phyloP scores from a whole-genome alignment of 2,888 invertebrate genomes.

The Teinopalpus imperialis region DNA sequence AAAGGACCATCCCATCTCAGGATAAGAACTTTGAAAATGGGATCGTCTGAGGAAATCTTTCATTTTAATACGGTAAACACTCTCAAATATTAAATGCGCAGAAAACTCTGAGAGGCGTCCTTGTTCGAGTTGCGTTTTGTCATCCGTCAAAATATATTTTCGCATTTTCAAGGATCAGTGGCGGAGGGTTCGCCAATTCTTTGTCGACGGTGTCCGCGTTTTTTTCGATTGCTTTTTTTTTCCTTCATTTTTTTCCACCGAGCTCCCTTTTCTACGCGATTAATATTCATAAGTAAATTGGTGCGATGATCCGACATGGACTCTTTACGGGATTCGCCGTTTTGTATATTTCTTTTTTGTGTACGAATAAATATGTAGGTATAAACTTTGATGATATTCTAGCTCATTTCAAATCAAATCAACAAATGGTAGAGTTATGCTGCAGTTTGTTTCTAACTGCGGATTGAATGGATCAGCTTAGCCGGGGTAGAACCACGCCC shows the following conservation, averaged over 20 bases:
- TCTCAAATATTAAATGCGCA: slow-evolving; percentile 70
- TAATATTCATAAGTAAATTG: slow-evolving; percentile 81
- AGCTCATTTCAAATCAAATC: too few relatives aligned
- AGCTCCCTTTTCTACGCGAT: slow-evolving; percentile 53
- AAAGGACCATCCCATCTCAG: slow-evolving; percentile 1
- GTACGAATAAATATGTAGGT: slow-evolving; percentile 11
- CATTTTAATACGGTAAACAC: slow-evolving; percentile 45
- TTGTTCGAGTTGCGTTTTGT: slow-evolving; percentile 59
- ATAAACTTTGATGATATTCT: too few relatives aligned
- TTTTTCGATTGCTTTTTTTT: slow-evolving; percentile 17
- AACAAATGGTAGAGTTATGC: too few relatives aligned
- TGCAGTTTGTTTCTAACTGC: too few relatives aligned
- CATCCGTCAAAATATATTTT: slow-evolving; percentile 78
- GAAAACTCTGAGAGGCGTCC: slow-evolving; percentile 56
- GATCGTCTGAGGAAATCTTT: slow-evolving; percentile 15
- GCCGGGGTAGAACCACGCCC: too few relatives aligned
- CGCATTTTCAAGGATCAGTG: slow-evolving; percentile 54
- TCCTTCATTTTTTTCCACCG: slow-evolving; percentile 37
- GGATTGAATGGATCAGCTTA: too few relatives aligned
- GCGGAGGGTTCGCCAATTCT: slow-evolving; percentile 49
- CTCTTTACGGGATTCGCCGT: slow-evolving; percentile 29
- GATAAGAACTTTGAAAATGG: slow-evolving; percentile 14
- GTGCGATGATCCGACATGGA: slow-evolving; percentile 50
- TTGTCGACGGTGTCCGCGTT: slow-evolving; percentile 61
- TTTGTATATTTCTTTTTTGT: slow-evolving; percentile 23